Evolutionary conservation across 2,888 invertebrate genomes (phyloP).

Genomic region (Sicus ferrugineus): DNA sequence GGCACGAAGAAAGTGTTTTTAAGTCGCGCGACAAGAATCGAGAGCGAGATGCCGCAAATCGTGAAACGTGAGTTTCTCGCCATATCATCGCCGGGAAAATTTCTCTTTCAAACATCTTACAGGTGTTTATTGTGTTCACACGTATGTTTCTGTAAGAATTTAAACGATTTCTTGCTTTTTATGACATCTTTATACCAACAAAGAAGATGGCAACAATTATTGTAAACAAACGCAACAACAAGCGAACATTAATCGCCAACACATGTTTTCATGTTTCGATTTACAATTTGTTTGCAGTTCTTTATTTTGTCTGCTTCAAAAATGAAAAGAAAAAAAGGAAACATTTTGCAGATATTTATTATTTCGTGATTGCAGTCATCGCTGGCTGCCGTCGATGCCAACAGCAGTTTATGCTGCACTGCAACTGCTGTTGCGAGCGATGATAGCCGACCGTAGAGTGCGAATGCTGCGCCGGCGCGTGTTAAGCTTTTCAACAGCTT

Average conservation of each 20-base stretch:
- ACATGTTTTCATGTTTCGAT: slow-evolving; percentile 18
- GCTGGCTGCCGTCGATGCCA: background rate
- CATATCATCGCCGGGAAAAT: background rate
- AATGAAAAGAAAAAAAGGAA: too few relatives aligned
- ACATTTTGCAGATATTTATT: slow-evolving; percentile 25
- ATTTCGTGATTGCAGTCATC: slow-evolving; percentile 10
- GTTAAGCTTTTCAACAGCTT: slow-evolving; percentile 26
- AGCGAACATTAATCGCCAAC: slow-evolving; percentile 21
- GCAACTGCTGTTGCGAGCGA: slow-evolving; percentile 42
- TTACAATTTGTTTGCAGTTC: background rate
- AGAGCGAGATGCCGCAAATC: background rate
- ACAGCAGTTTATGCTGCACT: background rate
- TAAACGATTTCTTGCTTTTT: background rate
- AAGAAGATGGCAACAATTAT: slow-evolving; percentile 12
- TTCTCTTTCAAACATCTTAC: too few relatives aligned
- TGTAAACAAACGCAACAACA: slow-evolving; percentile 29
- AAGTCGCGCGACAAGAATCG: too few relatives aligned
- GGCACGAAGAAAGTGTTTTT: too few relatives aligned
- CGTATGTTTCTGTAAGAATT: background rate
- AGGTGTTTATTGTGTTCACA: too few relatives aligned
- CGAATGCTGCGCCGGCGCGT: slow-evolving; percentile 32
- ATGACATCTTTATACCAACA: background rate
- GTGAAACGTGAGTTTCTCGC: background rate
- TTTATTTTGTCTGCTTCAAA: background rate
- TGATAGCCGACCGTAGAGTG: slow-evolving; percentile 60